Evolutionary conservation across 2,113 vertebrate genomes (phyloP), one percentile per base, ranked within the genome.

Genomic region (Lepisosteus oculatus): DNA sequence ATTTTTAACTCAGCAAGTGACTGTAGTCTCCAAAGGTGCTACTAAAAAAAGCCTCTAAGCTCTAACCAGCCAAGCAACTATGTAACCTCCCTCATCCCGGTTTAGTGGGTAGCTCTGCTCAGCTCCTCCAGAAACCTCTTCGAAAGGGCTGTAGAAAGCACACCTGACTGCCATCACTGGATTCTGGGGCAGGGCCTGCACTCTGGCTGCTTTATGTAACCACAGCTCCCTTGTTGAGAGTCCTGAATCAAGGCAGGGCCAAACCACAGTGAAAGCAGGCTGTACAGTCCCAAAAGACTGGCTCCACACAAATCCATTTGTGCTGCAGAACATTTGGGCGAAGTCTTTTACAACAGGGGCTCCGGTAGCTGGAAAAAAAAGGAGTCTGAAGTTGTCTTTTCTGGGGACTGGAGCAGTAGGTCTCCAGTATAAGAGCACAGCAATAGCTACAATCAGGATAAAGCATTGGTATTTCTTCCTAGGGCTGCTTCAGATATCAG

Each of bases 1-100:
- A 74, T 76, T 74, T 73, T 74, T 74, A 78, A 67, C 62, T 71
- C 64, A 44, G 59, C 61, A 61, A 65, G 62, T 70, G 73, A 71
- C 80, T 70, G 74, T 43, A 43, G 72, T 69, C 65, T 62, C 65
- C 68, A 76, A 70, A 72, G 69, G 56, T 76, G 55, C 45, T 69
- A 74, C 67, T n/a, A 72, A 76, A 67, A 72, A 59, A 74, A 65
- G 41, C 43, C 54, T 17, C 64, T 77, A 75, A 72, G 71, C 68
- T 61, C 64, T 61, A 4, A 44, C 45, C 51, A 17, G 17, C 68
- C 8, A 42, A 55, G 13, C 59, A 42, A 43, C 12, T 3, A 15
- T 55, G 17, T 17, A 13, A 43, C 67, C 41, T 55, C 41, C 12
- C 63, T n/a, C 59, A 42, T 8, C n/a, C n/a, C 15, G 69, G 54